Evolutionary conservation across 2,797 vertebrate genomes (phyloP).

Genomic region (Acridotheres tristis): DNA sequence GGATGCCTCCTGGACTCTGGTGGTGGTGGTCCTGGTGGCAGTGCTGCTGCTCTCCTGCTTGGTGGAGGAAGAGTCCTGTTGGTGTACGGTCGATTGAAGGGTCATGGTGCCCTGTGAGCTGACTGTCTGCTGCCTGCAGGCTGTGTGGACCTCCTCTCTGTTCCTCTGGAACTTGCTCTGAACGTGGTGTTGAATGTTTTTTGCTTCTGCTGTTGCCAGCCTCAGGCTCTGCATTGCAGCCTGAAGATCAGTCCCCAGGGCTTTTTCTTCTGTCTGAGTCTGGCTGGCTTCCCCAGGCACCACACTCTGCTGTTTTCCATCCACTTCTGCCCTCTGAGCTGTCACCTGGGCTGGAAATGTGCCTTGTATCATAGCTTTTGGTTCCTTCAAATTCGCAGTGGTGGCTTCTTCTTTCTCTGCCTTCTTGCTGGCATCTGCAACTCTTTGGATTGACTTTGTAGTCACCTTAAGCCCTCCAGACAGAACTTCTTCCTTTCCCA

Average conservation of each 20-base stretch:
- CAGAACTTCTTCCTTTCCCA: slow-evolving; percentile 79
- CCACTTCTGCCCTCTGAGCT: slow-evolving; percentile 3
- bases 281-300: background rate
- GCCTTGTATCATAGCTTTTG: slow-evolving; percentile 66
- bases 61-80: slow-evolving; percentile 33
- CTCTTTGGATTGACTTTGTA: slow-evolving; percentile 79
- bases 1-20: slow-evolving; percentile 54
- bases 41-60: slow-evolving; percentile 21
- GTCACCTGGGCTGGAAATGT: background rate
- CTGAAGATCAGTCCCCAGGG: slow-evolving; percentile 74
- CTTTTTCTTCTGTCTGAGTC: background rate
- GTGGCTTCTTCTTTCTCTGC: slow-evolving; percentile 74
- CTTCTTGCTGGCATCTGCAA: slow-evolving; percentile 76
- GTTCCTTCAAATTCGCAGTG: slow-evolving; percentile 77
- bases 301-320: background rate
- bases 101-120: background rate
- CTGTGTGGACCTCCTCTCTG: slow-evolving; percentile 19
- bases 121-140: background rate
- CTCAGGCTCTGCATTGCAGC: slow-evolving; percentile 79
- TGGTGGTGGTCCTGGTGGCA: slow-evolving; percentile 19
- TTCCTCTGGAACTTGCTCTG: slow-evolving; percentile 70
- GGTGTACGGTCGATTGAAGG: background rate
- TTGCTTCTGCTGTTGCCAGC: slow-evolving; percentile 81
- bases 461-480: slow-evolving; percentile 78
- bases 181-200: slow-evolving; percentile 77